phyloP scores from a whole-genome alignment of 1,140 invertebrate genomes.

The Drosophila albomicans region DNA sequence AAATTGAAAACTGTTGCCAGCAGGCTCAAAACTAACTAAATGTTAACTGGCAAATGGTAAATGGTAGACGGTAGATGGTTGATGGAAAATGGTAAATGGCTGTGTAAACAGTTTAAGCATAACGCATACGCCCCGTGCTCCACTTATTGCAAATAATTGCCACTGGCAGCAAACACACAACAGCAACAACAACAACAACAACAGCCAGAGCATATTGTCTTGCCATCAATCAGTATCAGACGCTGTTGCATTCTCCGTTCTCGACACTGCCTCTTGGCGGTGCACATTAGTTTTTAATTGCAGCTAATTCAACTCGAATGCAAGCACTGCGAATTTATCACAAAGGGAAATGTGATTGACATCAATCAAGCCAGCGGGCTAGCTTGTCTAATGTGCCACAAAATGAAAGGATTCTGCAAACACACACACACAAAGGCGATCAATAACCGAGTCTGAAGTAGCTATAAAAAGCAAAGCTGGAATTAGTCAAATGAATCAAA shows the following conservation, averaged over 20 bases:
- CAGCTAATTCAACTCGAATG: slow-evolving; percentile 68
- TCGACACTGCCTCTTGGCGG: slow-evolving; percentile 17
- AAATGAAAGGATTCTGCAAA: slow-evolving; percentile 66
- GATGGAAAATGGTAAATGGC: slow-evolving; percentile 53
- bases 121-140: slow-evolving; percentile 46
- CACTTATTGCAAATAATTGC: slow-evolving; percentile 53
- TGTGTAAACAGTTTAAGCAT: slow-evolving; percentile 75
- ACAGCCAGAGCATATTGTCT: slow-evolving; percentile 36
- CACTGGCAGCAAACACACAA: slow-evolving; percentile 24
- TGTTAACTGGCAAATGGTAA: slow-evolving; percentile 14
- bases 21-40: slow-evolving; percentile 46
- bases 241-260: background rate
- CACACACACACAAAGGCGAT: slow-evolving; percentile 43
- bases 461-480: slow-evolving; percentile 42
- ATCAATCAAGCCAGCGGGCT: slow-evolving; percentile 38
- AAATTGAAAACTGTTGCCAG: slow-evolving; percentile 70
- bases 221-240: slow-evolving; percentile 40
- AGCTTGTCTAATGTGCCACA: slow-evolving; percentile 62
- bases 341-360: slow-evolving; percentile 77
- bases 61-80: slow-evolving; percentile 53
- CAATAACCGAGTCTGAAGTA: slow-evolving; percentile 59
- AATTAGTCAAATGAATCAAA: slow-evolving; percentile 39
- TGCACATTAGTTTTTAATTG: slow-evolving; percentile 78
- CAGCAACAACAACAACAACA: slow-evolving; percentile 20
- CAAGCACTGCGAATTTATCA: slow-evolving; percentile 66